These are phyloP conservation scores for Leptosomus discolor DNA, from an alignment of 2,113 vertebrate species.

Conservation along the genomic window DNA sequence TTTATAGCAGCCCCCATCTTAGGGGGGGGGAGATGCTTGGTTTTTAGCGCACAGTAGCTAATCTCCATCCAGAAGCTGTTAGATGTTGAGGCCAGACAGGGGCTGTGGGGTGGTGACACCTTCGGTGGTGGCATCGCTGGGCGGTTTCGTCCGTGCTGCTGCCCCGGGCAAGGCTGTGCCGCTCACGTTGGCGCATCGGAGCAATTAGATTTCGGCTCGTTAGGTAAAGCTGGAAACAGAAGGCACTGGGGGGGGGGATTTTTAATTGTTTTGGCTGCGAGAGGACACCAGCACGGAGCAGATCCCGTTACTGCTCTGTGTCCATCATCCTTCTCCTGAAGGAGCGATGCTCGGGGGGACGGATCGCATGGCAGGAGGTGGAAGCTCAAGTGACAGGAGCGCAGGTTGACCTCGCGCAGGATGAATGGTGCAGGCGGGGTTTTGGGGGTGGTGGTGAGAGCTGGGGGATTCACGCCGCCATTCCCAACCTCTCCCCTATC, in stretches of 20 bases:
- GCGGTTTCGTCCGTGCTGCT: neutral
- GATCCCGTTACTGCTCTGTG: rapidly evolving
- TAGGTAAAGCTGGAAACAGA: neutral
- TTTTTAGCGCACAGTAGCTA: neutral
- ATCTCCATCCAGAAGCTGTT: neutral
- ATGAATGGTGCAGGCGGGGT: neutral
- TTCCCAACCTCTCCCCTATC: neutral
- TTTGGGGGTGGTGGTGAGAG: neutral
- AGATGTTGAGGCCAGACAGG: neutral
- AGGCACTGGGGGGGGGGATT: rapidly evolving
- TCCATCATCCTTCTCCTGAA: neutral
- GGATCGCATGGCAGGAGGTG: neutral
- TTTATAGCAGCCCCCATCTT: neutral
- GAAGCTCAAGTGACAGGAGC: neutral
- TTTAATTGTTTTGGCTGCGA: neutral
- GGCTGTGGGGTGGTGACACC: rapidly evolving
- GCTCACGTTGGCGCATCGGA: rapidly evolving
- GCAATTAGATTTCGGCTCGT: rapidly evolving
- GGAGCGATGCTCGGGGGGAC: rapidly evolving
- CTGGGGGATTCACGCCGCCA: neutral
- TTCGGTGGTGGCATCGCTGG: neutral
- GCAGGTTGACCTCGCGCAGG: rapidly evolving
- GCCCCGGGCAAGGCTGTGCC: neutral
- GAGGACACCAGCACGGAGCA: rapidly evolving
- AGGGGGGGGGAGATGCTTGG: too few relatives aligned